Conservation (phyloP, 2,113 vertebrate genomes). For the Corythoichthys intestinalis region DNA sequence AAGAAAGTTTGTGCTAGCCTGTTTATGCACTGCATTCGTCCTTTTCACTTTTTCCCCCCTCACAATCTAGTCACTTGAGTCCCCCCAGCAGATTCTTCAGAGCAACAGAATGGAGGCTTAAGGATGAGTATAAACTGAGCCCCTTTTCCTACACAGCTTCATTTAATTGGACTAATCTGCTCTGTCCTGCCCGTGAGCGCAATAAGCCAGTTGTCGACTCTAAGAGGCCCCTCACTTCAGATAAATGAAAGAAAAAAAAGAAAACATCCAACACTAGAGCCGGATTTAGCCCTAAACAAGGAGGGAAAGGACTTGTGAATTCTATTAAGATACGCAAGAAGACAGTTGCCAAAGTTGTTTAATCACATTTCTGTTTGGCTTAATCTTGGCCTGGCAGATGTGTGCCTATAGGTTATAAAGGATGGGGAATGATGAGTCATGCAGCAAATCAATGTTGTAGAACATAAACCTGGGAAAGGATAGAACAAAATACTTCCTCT, state of each 20-base stretch:
- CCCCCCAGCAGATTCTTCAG: constrained; percentile 38
- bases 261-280: constrained; percentile 22
- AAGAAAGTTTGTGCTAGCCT: constrained; percentile 21
- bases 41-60: constrained; percentile 27
- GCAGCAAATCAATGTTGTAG: constrained; percentile 17
- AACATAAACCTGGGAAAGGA: constrained; percentile 11
- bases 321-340: constrained; percentile 66
- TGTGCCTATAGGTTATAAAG: constrained; percentile 55
- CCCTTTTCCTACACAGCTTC: constrained; percentile 49
- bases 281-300: constrained; percentile 42
- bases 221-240: constrained; percentile 48
- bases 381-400: constrained; percentile 62
- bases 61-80: constrained; percentile 49
- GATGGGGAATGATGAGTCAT: constrained; percentile 57
- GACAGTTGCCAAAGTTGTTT: constrained; percentile 66
- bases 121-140: constrained; percentile 48
- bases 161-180: constrained; percentile 66
- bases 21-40: constrained; percentile 21
- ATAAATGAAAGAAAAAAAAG: constrained; percentile 46
- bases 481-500: constrained; percentile 4
- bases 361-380: constrained; percentile 56
- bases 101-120: constrained; percentile 51
- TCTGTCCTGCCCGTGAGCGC: constrained; percentile 51
- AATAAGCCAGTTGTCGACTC: constrained; percentile 58
- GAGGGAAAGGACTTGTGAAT: constrained; percentile 45